Evolutionary conservation across 2,113 vertebrate genomes (phyloP).

Genomic region (Desmodus rotundus): DNA sequence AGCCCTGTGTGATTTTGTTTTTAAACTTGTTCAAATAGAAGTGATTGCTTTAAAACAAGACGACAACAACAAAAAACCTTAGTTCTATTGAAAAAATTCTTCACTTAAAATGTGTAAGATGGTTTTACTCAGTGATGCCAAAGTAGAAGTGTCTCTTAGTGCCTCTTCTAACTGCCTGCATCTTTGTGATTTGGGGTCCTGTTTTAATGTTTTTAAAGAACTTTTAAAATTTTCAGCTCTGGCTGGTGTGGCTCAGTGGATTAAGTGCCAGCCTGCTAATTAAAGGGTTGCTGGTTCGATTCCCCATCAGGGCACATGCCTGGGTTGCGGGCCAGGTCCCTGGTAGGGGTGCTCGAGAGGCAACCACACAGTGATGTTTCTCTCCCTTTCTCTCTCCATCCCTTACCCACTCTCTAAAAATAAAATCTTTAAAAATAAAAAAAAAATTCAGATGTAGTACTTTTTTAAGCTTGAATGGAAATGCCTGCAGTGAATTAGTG

Average conservation of each 20-base stretch:
- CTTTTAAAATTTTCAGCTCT: not conserved
- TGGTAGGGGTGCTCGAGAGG: too few species aligned
- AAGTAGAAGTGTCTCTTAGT: not conserved
- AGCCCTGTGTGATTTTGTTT: not conserved
- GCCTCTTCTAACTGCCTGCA: slow-evolving; percentile 44
- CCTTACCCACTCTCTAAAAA: too few species aligned
- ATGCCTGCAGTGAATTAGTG: not conserved
- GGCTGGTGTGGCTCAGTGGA: too few species aligned
- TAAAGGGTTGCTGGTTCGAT: too few species aligned
- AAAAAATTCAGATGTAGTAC: not conserved
- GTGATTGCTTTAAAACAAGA: not conserved
- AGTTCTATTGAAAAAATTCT: not conserved
- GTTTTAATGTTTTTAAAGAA: not conserved
- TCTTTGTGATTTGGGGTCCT: not conserved
- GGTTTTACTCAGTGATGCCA: not conserved
- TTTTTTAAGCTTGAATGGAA: slow-evolving; percentile 33
- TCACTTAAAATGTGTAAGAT: slow-evolving; percentile 7
- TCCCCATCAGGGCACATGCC: too few species aligned
- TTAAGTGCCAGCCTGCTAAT: too few species aligned
- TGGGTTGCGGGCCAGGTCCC: too few species aligned
- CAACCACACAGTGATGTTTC: too few species aligned
- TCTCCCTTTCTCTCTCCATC: too few species aligned
- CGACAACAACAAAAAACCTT: not conserved
- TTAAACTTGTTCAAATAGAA: not conserved
- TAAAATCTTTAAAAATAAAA: too few species aligned